Evolutionary conservation across 2,113 vertebrate genomes (phyloP).

Genomic region (Ceratotherium simum): DNA sequence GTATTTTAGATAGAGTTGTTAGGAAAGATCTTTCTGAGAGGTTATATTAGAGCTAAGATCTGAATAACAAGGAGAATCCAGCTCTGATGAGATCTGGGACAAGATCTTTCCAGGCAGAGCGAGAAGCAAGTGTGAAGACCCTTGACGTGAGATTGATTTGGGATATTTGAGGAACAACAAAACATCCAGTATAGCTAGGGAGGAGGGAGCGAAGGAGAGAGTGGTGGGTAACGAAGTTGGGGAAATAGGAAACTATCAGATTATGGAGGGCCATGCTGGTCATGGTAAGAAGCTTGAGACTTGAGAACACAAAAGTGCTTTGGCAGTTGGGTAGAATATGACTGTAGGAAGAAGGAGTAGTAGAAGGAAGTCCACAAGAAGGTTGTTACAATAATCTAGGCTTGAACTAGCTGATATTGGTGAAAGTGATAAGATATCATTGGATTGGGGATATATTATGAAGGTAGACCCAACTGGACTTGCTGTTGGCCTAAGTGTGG

Average conservation of each 20-base stretch:
- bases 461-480: background rate
- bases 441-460: background rate
- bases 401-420: background rate
- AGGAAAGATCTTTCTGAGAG: background rate
- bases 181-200: background rate
- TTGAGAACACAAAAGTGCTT: background rate
- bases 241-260: background rate
- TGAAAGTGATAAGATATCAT: background rate
- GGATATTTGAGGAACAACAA: background rate
- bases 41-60: background rate
- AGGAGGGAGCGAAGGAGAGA: background rate
- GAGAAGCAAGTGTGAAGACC: background rate
- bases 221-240: background rate
- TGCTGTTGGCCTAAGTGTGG: background rate
- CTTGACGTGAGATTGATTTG: background rate
- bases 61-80: background rate
- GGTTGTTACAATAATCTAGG: background rate
- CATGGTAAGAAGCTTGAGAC: background rate
- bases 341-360: background rate
- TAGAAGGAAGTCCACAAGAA: background rate
- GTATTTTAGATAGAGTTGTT: background rate
- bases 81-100: background rate
- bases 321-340: background rate
- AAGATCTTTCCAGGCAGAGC: background rate
- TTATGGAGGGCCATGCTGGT: too few species aligned